A percentile compares a stretch with the other conserved stretches of the same genome.
Conservation (phyloP, 2,888 invertebrate genomes). For the Creontiades dilutus region DNA sequence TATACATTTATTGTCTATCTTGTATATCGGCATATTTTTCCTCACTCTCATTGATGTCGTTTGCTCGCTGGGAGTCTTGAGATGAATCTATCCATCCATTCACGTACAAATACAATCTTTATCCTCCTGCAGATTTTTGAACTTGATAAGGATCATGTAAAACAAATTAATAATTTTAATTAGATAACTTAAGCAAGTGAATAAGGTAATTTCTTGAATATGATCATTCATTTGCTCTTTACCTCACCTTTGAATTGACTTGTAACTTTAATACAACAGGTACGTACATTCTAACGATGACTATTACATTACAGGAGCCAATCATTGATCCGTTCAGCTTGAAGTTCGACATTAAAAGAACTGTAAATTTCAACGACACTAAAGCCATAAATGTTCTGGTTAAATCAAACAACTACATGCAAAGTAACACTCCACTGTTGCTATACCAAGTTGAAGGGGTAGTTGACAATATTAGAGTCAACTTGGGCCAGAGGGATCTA, state of each 20-base stretch:
- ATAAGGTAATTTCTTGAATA: background rate
- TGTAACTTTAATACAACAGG: constrained; percentile 78
- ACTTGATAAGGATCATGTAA: too few relatives aligned
- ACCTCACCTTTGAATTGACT: too few relatives aligned
- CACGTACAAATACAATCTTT: too few relatives aligned
- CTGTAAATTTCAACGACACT: constrained; percentile 78
- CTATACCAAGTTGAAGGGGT: constrained; percentile 84
- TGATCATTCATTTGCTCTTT: background rate
- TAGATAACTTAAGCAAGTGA: too few relatives aligned
- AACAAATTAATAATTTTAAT: too few relatives aligned
- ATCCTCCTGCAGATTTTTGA: too few relatives aligned
- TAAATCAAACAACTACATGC: constrained; percentile 72
- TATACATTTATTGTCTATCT: too few relatives aligned
- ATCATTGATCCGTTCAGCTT: constrained; percentile 87
- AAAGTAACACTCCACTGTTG: constrained; percentile 78
- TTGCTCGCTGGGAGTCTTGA: too few relatives aligned
- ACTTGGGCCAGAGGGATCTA: constrained; percentile 87
- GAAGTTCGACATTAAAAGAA: constrained; percentile 86
- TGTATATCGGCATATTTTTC: too few relatives aligned
- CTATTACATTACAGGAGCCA: constrained; percentile 80
- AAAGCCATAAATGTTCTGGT: constrained; percentile 72
- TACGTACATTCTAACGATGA: background rate
- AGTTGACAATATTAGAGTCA: constrained; percentile 84
- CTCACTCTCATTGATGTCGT: too few relatives aligned
- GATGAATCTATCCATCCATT: too few relatives aligned